phyloP scores from a whole-genome alignment of 2,888 invertebrate genomes.

The Aporophyla lueneburgensis region DNA sequence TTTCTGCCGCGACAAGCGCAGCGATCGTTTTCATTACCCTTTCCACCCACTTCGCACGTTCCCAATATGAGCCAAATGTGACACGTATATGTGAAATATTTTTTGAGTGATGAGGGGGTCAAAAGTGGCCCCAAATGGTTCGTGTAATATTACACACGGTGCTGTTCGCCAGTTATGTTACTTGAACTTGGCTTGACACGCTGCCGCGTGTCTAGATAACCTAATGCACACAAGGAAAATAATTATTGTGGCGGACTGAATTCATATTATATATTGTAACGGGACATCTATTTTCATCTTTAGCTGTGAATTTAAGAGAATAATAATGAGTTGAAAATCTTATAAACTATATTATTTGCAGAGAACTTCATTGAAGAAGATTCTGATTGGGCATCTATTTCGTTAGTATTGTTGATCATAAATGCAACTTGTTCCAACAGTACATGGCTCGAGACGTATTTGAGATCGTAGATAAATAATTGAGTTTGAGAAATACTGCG shows the following conservation, averaged over 20 bases:
- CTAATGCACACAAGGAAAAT: neutral
- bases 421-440: slow-evolving; percentile 9
- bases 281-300: neutral
- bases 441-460: neutral
- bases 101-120: too few species aligned
- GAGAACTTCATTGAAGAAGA: neutral
- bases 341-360: neutral
- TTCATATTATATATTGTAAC: neutral
- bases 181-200: too few species aligned
- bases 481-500: slow-evolving; percentile 8
- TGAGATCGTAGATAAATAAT: slow-evolving; percentile 10
- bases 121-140: too few species aligned
- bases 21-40: too few species aligned
- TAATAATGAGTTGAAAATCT: neutral
- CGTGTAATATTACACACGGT: too few species aligned
- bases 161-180: too few species aligned
- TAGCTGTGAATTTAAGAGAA: slow-evolving; percentile 6
- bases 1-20: too few species aligned
- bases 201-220: too few species aligned
- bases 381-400: neutral
- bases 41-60: too few species aligned
- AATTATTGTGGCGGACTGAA: neutral
- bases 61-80: too few species aligned
- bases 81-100: too few species aligned
- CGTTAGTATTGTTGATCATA: slow-evolving; percentile 13